Evolutionary conservation across 2,888 invertebrate species (phyloP).

Genomic region (Tipula unca): DNA sequence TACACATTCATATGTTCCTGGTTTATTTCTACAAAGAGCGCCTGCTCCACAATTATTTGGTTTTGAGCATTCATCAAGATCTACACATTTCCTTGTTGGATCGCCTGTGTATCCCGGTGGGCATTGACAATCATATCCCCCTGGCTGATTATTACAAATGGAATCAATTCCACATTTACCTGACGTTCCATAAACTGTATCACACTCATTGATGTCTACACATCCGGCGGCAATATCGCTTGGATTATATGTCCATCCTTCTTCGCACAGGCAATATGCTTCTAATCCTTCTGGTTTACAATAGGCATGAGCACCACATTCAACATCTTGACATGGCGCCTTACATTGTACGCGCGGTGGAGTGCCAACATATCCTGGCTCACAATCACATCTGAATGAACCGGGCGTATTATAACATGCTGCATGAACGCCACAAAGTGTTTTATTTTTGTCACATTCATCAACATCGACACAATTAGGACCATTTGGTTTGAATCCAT

Average conservation of each 20-base stretch:
- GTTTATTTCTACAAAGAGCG: slow-evolving; percentile 68
- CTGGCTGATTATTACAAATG: slow-evolving; percentile 69
- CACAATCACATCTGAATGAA: slow-evolving; percentile 73
- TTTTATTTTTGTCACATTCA: slow-evolving; percentile 55
- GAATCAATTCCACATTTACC: slow-evolving; percentile 81
- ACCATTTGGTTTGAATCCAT: slow-evolving; percentile 73
- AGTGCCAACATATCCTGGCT: slow-evolving; percentile 70
- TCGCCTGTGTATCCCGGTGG: slow-evolving; percentile 80
- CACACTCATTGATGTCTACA: slow-evolving; percentile 88
- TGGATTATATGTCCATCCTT: slow-evolving; percentile 89
- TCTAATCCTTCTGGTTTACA: slow-evolving; percentile 84
- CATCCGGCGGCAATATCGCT: slow-evolving; percentile 83
- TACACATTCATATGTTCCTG: slow-evolving; percentile 68
- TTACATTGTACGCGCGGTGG: slow-evolving; percentile 73
- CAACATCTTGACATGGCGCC: slow-evolving; percentile 86
- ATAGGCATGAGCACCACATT: slow-evolving; percentile 79
- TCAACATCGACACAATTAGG: slow-evolving; percentile 73
- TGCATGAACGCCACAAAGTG: slow-evolving; percentile 67
- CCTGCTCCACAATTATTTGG: slow-evolving; percentile 68
- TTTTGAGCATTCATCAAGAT: slow-evolving; percentile 73
- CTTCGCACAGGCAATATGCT: slow-evolving; percentile 86
- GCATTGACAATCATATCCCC: slow-evolving; percentile 73
- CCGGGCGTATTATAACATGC: slow-evolving; percentile 73
- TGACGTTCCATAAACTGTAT: slow-evolving; percentile 61
- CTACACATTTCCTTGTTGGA: slow-evolving; percentile 68